Percentiles rank a stretch among this genome's conserved stretches.
Evolutionary conservation across 2,888 invertebrate species (phyloP).

Genomic region (Dichetophora obliterata): DNA sequence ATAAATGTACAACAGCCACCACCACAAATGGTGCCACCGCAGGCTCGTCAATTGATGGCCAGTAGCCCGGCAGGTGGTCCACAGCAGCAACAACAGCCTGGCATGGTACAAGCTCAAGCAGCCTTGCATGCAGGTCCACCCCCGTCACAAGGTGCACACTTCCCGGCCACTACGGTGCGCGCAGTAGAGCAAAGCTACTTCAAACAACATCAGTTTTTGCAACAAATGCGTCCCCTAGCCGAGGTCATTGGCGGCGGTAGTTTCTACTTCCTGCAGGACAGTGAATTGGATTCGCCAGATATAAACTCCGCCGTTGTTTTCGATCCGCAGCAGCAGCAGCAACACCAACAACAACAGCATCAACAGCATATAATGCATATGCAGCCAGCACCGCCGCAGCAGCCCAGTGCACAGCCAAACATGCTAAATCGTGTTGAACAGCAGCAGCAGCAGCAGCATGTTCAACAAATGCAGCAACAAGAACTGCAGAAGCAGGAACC

Average conservation of each 20-base stretch:
- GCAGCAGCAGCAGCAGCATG: slow-evolving; percentile 45
- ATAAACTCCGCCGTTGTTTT: slow-evolving; percentile 41
- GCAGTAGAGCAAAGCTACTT: slow-evolving; percentile 77
- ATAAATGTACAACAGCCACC: slow-evolving; percentile 68
- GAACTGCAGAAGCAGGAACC: slow-evolving; percentile 31
- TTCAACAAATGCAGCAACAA: slow-evolving; percentile 36
- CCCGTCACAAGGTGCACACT: slow-evolving; percentile 55
- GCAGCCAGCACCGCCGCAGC: slow-evolving; percentile 45
- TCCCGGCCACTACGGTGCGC: slow-evolving; percentile 74
- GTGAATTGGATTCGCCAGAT: slow-evolving; percentile 85
- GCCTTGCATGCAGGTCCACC: slow-evolving; percentile 34
- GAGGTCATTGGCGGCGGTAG: slow-evolving; percentile 84
- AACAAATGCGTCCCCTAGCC: slow-evolving; percentile 76
- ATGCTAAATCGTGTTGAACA: slow-evolving; percentile 37
- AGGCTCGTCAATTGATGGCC: slow-evolving; percentile 43
- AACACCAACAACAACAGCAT: slow-evolving; percentile 49
- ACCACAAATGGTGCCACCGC: slow-evolving; percentile 47
- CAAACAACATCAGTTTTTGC: slow-evolving; percentile 73
- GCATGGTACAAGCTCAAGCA: slow-evolving; percentile 38
- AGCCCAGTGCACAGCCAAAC: slow-evolving; percentile 50
- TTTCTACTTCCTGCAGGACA: slow-evolving; percentile 90
- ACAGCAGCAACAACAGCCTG: slow-evolving; percentile 41
- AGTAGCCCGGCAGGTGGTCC: slow-evolving; percentile 38
- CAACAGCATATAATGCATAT: slow-evolving; percentile 40
- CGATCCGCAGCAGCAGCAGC: slow-evolving; percentile 53